Evolutionary conservation across 30 jellyfish, hydroid and myxozoan genomes (phyloP).

Genomic region (Cassiopea andromeda): DNA sequence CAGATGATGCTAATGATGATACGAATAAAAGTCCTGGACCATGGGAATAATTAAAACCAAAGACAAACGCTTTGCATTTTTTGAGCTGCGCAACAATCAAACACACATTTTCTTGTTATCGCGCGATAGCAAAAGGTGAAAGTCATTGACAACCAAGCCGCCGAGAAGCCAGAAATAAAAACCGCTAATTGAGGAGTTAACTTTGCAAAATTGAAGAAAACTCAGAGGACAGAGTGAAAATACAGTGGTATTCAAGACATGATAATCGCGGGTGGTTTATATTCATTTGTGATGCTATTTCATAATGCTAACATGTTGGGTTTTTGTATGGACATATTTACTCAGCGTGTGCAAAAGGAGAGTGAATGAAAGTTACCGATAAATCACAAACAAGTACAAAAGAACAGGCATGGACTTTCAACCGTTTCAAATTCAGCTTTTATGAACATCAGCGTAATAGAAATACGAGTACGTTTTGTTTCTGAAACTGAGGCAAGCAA

Average conservation of each 20-base stretch:
- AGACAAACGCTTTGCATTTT: no score
- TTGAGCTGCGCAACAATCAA: not conserved
- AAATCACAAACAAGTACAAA: slow-evolving; percentile 29
- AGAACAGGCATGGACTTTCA: slow-evolving; percentile 11
- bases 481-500: not conserved
- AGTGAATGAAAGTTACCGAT: slow-evolving; percentile 45
- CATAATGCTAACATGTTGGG: slow-evolving; percentile 4
- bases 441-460: not conserved
- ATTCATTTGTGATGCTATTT: slow-evolving; percentile 8
- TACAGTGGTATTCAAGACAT: not conserved
- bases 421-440: slow-evolving; percentile 17
- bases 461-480: not conserved
- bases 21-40: not conserved
- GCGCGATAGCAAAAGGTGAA: not conserved
- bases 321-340: slow-evolving; percentile 15
- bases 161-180: not conserved
- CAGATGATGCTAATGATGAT: not conserved
- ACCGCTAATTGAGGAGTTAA: slow-evolving; percentile 4
- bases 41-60: not conserved
- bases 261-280: slow-evolving; percentile 15
- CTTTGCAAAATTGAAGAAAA: not conserved
- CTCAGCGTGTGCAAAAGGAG: slow-evolving; percentile 44
- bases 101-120: not conserved
- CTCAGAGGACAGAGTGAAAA: not conserved
- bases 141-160: not conserved